Conservation (phyloP, 2,113 vertebrate species). For the Scalopus aquaticus region DNA sequence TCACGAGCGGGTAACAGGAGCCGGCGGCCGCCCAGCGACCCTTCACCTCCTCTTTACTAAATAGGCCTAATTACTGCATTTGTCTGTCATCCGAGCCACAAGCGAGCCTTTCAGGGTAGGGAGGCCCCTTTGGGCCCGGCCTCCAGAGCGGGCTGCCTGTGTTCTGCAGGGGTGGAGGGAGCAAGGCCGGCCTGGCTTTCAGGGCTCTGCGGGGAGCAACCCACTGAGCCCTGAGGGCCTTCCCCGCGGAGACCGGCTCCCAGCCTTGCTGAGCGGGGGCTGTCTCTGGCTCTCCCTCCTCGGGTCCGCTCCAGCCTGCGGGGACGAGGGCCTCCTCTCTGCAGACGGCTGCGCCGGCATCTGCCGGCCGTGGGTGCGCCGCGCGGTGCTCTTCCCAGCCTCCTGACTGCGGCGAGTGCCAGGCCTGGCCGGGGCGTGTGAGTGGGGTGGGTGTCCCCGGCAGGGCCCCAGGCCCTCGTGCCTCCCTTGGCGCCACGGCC, state of each 20-base stretch:
- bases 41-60: constrained; percentile 92
- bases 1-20: constrained; percentile 86
- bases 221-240: not conserved
- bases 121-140: constrained; percentile 73
- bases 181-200: not conserved
- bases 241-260: fast-evolving
- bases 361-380: too few relatives aligned
- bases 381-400: not conserved
- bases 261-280: not conserved
- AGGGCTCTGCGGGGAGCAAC: too few relatives aligned
- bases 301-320: too few relatives aligned
- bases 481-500: too few relatives aligned
- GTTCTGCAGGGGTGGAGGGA: constrained; percentile 70
- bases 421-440: too few relatives aligned
- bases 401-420: too few relatives aligned
- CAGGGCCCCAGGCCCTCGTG: too few relatives aligned
- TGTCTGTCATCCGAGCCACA: constrained; percentile 93
- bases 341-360: too few relatives aligned
- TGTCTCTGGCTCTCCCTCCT: not conserved
- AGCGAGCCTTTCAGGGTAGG: constrained; percentile 90
- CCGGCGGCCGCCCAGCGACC: constrained; percentile 88
- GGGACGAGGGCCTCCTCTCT: not conserved
- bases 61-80: constrained; percentile 94
- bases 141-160: constrained; percentile 81
- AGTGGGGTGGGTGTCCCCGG: too few relatives aligned